Percentiles rank a stretch among this genome's conserved stretches.
phyloP scores from a whole-genome alignment of 2,888 invertebrate species.

The Himalopsyche japonica region DNA sequence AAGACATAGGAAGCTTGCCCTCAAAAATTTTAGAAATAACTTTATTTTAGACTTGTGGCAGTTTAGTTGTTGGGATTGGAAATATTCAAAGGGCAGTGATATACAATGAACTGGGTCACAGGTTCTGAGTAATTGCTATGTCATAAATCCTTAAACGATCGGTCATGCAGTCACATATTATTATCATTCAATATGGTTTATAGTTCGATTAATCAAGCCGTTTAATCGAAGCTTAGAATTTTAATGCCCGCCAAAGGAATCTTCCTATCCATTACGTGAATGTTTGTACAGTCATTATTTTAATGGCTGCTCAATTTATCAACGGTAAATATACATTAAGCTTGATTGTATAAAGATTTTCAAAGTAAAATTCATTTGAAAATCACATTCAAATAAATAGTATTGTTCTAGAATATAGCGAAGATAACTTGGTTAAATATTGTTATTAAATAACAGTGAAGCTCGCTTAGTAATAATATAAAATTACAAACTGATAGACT shows the following conservation, averaged over 20 bases:
- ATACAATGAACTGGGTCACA: background rate
- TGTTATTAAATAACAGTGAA: too few species aligned
- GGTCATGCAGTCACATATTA: background rate
- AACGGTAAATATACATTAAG: background rate
- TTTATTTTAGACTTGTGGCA: too few species aligned
- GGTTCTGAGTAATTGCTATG: background rate
- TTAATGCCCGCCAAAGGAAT: background rate
- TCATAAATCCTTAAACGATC: background rate
- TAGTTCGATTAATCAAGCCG: background rate
- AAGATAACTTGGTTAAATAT: too few species aligned
- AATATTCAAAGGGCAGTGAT: background rate
- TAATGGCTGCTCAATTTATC: background rate
- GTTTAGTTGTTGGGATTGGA: too few species aligned
- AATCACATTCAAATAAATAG: background rate
- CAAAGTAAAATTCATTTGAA: background rate
- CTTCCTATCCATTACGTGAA: background rate
- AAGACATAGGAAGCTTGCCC: too few species aligned
- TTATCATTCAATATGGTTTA: background rate
- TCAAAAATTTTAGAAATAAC: too few species aligned
- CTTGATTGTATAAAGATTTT: background rate
- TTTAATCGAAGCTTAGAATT: background rate
- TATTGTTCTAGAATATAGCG: too few species aligned
- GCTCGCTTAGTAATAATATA: too few species aligned
- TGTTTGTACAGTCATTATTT: background rate
- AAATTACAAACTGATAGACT: too few species aligned